A percentile compares a stretch with the other conserved stretches of the same genome.
Evolutionary conservation across 2,797 vertebrate genomes (phyloP).

Genomic region (Diglossa cyanea): DNA sequence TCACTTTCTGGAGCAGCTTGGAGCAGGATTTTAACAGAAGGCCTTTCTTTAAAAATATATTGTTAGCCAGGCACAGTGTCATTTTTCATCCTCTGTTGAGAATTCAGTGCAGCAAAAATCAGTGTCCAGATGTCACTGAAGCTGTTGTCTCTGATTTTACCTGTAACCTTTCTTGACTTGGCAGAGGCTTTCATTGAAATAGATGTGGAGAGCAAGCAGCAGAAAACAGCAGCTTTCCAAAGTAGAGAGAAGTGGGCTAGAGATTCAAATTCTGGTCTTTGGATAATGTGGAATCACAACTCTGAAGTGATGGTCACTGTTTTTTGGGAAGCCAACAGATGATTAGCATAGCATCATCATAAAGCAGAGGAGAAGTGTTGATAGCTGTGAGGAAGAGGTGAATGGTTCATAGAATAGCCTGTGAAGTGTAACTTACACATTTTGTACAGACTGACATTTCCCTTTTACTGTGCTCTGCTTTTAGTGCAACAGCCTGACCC

Average conservation of each 20-base stretch:
- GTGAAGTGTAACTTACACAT: rapidly evolving
- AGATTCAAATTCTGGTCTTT: background rate
- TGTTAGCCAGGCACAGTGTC: background rate
- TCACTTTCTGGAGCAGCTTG: background rate
- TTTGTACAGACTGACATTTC: background rate
- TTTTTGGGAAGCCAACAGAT: background rate
- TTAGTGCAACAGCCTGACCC: slow-evolving; percentile 88
- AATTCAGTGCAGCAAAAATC: background rate
- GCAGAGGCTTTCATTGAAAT: background rate
- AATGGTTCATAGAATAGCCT: background rate
- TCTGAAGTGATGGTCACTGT: background rate
- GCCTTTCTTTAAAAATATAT: background rate
- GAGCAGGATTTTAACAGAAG: background rate
- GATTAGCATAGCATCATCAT: background rate
- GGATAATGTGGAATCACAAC: background rate
- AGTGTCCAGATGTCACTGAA: background rate
- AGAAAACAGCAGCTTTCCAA: background rate
- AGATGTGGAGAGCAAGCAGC: background rate
- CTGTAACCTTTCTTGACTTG: background rate
- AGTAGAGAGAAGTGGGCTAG: background rate
- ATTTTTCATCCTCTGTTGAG: background rate
- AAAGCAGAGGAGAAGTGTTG: background rate
- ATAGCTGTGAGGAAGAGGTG: background rate
- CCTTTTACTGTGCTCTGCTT: background rate
- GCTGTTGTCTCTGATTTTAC: background rate